Conservation (phyloP, 2,888 invertebrate species). For the Himalopsyche anomala region DNA sequence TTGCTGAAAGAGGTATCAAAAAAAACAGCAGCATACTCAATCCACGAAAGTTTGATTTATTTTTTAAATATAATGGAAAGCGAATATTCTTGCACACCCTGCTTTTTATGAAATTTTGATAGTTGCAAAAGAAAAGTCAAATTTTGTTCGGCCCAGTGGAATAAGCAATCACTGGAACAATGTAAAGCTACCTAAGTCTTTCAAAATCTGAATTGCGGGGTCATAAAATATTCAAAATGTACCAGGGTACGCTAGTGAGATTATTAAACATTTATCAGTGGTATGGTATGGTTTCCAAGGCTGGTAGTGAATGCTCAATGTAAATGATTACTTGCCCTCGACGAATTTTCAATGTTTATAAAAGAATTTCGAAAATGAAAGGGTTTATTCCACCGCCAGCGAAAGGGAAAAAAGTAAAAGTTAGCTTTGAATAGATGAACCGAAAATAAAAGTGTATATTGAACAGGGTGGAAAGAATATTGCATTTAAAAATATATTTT, state of each 20-base stretch:
- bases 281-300: constrained; percentile 22
- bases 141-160: no score
- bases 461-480: no score
- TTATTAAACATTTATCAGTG: constrained; percentile 39
- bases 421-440: neutral
- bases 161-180: neutral
- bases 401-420: neutral
- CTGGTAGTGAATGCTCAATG: neutral
- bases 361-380: constrained; percentile 15
- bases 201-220: neutral
- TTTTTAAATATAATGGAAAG: no score
- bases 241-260: constrained; percentile 1
- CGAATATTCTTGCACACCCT: no score
- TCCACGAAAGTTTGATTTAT: no score
- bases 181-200: neutral
- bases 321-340: constrained; percentile 7
- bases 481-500: no score
- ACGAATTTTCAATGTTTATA: constrained; percentile 4
- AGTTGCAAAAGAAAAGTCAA: no score
- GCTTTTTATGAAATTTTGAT: no score
- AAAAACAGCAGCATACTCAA: no score
- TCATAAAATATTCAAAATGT: constrained; percentile 24
- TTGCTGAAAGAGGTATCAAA: no score
- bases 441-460: neutral
- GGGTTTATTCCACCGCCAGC: neutral